phyloP scores from a whole-genome alignment of 2,888 invertebrate species.

The Thalpophila matura region DNA sequence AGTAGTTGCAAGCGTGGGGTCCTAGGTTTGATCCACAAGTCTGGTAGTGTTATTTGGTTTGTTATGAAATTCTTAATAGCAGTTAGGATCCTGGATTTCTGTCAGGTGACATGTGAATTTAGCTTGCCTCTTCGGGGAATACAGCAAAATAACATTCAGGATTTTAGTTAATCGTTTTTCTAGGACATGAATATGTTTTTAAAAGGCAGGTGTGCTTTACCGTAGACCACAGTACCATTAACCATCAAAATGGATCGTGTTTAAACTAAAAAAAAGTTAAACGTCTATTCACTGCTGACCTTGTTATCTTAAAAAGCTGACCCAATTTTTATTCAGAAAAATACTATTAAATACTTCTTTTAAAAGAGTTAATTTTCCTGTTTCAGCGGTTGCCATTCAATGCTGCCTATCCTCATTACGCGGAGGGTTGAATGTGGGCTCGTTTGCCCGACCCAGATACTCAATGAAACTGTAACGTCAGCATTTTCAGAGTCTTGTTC shows the following conservation, averaged over 20 bases:
- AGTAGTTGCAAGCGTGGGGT: too few relatives aligned
- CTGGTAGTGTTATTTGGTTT: too few relatives aligned
- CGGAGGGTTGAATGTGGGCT: constrained; percentile 69
- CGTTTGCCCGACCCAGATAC: constrained; percentile 74
- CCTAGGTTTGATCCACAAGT: too few relatives aligned
- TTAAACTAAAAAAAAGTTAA: not conserved
- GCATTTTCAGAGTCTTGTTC: constrained; percentile 64
- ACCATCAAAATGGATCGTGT: not conserved
- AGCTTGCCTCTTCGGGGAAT: too few relatives aligned
- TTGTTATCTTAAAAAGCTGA: constrained; percentile 41
- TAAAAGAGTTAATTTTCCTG: constrained; percentile 81
- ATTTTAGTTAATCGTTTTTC: too few relatives aligned
- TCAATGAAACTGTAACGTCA: constrained; percentile 62
- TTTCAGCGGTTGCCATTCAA: constrained; percentile 63
- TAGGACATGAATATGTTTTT: not conserved
- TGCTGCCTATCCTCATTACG: constrained; percentile 75
- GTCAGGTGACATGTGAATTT: too few relatives aligned
- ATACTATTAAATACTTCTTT: constrained; percentile 63
- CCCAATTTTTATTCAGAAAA: constrained; percentile 58
- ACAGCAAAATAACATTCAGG: too few relatives aligned
- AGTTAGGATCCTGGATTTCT: too few relatives aligned
- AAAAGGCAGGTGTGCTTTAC: too few relatives aligned
- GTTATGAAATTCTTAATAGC: too few relatives aligned
- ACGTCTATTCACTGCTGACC: constrained; percentile 19
- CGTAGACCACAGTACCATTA: not conserved